Evolutionary conservation across 2,797 vertebrate species (phyloP), one percentile per base, ranked within the genome.

Genomic region (Onychomys torridus): DNA sequence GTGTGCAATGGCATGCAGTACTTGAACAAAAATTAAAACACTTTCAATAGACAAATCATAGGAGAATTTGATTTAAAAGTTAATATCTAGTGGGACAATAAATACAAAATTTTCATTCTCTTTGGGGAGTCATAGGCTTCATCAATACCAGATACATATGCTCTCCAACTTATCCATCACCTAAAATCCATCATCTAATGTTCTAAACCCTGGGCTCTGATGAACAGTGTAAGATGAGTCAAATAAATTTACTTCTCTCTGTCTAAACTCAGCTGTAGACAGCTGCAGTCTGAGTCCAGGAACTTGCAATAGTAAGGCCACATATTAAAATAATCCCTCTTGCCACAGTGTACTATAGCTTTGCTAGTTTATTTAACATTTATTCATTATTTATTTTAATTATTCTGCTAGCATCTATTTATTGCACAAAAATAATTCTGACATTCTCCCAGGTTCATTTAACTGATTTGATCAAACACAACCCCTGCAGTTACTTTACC

Each of bases 401-500:
- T 37, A 21, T 43, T 75, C 6, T 43, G n/a, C 4, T 88, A 43
- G 9, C 6, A 61, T 76, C 27, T 89, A 25, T 4, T 89, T 75
- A 89, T 25, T 61, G 17, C 27, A 76, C 12, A 61, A 43, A 43
- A 61, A n/a, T 23, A 49, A 77, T 75, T 10, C 3, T 75, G 52
- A 75, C 19, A 61, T 76, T 25, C n/a, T 61, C 6, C 43, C 6
- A 34, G 4, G 17, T 34, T 0, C 11, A 43, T 40, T 73, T 40
- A 57, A 40, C 13, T 29, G 37, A 57, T 29, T 88, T 57, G 49
- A 1, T 57, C 67, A 71, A 71, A 14, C 27, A 69, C 21, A 69
- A 12, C 3, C 1, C 11, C 7, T 37, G 14, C 25, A 16, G 40
- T 0, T 3, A 25, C 9, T 34, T 27, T n/a, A 37, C 34, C 13